Evolutionary conservation across 2,888 invertebrate species (phyloP), one percentile per base, ranked within the genome.

Genomic region (Opisthograptis luteolata): DNA sequence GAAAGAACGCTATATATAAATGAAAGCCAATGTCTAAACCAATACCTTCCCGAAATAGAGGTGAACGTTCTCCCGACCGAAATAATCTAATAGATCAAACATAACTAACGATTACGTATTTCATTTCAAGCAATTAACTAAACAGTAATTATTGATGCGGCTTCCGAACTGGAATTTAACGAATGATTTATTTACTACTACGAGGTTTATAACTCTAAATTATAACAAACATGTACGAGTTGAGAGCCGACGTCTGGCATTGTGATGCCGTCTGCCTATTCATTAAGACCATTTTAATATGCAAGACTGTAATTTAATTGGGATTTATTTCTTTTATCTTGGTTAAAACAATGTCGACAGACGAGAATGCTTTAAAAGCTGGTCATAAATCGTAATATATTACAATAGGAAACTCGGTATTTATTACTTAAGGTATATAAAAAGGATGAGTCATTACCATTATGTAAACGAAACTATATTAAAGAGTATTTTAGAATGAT

Each of bases 101-200:
- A 59, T 42, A 58, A 41, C 30, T 53, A 59, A 56, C 53, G 39
- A 55, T 55, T 62, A 64, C n/a, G n/a, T 60, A 62, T 66, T 67
- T 66, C n/a, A 61, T 56, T 62, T 42, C 49, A 49, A 58, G 62
- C 62, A 64, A 68, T 68, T 66, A 67, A 63, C 61, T 37, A 60
- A 53, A 59, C 55, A 62, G 58, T 64, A 63, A 66, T 65, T 55
- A 55, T 49, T 51, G 53, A 42, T 43, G 55, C 43, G 58, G 58
- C 58, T 58, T 58, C 64, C 56, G 60, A 58, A 45, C 35, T 15
- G 39, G 55, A 52, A 62, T 54, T 41, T 55, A 48, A 44, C 40
- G 30, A 41, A 53, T 58, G 60, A 63, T 65, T 63, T 60, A 61
- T 58, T 52, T 39, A 48, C 12, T 31, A 40, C 47, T 27, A 44